Evolutionary conservation across 2,888 invertebrate genomes (phyloP).

Genomic region (Apeira syringaria): DNA sequence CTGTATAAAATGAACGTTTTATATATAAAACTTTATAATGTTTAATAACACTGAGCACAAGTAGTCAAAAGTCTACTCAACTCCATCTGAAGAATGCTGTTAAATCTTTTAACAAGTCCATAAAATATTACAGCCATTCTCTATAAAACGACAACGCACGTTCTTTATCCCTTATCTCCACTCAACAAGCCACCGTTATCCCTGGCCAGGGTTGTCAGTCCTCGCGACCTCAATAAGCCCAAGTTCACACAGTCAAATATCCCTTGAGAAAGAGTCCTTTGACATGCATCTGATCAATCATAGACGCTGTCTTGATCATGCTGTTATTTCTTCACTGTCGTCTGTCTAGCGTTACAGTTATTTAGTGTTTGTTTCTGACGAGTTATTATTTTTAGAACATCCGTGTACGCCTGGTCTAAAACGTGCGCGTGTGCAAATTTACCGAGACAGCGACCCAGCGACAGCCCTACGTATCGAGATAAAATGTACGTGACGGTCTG

Average conservation of each 20-base stretch:
- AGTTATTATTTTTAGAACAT: too few relatives aligned
- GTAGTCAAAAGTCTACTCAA: conserved; percentile 1
- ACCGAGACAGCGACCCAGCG: conserved; percentile 32
- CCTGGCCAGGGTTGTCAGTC: conserved; percentile 47
- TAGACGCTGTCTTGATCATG: too few relatives aligned
- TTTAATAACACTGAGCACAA: too few relatives aligned
- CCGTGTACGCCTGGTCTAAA: background rate
- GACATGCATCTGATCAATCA: too few relatives aligned
- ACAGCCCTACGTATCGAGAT: conserved; percentile 40
- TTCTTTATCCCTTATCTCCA: conserved; percentile 35
- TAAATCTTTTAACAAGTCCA: conserved; percentile 23
- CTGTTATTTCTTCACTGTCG: too few relatives aligned
- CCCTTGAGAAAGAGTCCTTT: too few relatives aligned
- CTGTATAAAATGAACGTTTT: too few relatives aligned
- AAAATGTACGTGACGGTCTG: conserved; percentile 40
- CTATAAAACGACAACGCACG: conserved; percentile 33
- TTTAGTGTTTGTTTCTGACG: too few relatives aligned
- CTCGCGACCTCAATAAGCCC: conserved; percentile 52
- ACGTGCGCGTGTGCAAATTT: conserved; percentile 48
- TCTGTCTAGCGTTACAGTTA: too few relatives aligned
- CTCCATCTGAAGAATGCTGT: conserved; percentile 27
- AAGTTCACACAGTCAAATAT: background rate
- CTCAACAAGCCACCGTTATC: conserved; percentile 53
- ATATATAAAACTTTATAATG: too few relatives aligned
- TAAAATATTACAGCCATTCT: conserved; percentile 29